Percentiles rank a stretch among this genome's conserved stretches.
Conservation (phyloP, 1,140 invertebrate species). For the Akabosia matsudoensis region DNA sequence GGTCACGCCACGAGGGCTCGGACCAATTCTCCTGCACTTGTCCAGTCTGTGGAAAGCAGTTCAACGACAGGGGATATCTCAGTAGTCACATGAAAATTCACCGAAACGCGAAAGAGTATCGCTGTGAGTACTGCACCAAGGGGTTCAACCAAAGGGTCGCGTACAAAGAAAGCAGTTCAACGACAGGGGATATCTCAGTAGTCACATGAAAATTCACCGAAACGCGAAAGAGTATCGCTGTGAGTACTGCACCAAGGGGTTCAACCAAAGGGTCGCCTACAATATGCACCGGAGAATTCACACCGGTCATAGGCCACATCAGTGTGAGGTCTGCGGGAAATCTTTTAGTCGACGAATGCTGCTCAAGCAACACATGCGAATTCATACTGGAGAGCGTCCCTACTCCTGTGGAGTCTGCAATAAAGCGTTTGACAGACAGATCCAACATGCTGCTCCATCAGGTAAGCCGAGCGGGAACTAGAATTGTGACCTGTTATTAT, state of each 20-base stretch:
- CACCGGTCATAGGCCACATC: slow-evolving; percentile 54
- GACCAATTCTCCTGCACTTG: slow-evolving; percentile 71
- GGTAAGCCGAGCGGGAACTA: too few relatives aligned
- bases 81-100: slow-evolving; percentile 78
- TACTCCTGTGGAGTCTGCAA: slow-evolving; percentile 80
- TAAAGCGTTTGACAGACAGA: slow-evolving; percentile 68
- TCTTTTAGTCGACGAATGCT: slow-evolving; percentile 49
- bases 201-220: slow-evolving; percentile 74
- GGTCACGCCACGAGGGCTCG: slow-evolving; percentile 69
- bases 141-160: slow-evolving; percentile 76
- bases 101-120: slow-evolving; percentile 65
- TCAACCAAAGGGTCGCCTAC: slow-evolving; percentile 73
- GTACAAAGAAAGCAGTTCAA: slow-evolving; percentile 72
- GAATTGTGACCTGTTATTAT: slow-evolving; percentile 74
- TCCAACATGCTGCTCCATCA: slow-evolving; percentile 79
- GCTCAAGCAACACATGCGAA: slow-evolving; percentile 59
- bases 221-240: slow-evolving; percentile 67
- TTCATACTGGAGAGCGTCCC: slow-evolving; percentile 59
- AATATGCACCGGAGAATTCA: slow-evolving; percentile 79
- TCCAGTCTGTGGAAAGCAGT: slow-evolving; percentile 70
- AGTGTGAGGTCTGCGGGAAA: slow-evolving; percentile 11
- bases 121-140: slow-evolving; percentile 68
- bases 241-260: slow-evolving; percentile 68
- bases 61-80: slow-evolving; percentile 72
- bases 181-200: slow-evolving; percentile 71